Evolutionary conservation across 2,888 invertebrate species (phyloP).

Genomic region (Caenorhabditis becei): DNA sequence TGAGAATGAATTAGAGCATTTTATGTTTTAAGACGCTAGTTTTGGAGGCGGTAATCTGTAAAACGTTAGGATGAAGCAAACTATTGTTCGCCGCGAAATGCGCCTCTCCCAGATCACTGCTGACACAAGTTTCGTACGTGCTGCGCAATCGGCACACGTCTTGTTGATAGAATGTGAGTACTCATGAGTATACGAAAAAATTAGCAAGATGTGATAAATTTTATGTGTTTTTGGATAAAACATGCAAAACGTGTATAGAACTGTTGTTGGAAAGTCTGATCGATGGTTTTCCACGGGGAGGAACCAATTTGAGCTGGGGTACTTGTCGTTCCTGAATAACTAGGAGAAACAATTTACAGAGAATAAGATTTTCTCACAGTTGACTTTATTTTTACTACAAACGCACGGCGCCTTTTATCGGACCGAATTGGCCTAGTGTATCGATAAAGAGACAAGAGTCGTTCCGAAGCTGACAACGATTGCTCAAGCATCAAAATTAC

Average conservation of each 20-base stretch:
- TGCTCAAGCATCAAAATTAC: conserved; percentile 96
- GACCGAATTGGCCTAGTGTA: conserved; percentile 72
- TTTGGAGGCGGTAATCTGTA: too few species aligned
- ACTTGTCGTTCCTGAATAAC: conserved; percentile 34
- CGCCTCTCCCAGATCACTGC: conserved; percentile 3
- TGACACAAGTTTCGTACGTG: conserved; percentile 23
- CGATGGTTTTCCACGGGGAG: conserved; percentile 56
- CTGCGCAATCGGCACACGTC: background rate
- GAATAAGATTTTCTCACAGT: too few species aligned
- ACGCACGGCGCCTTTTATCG: conserved; percentile 70
- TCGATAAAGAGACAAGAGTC: conserved; percentile 89
- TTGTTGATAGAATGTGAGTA: too few species aligned
- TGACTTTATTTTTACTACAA: conserved; percentile 71
- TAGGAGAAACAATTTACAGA: too few species aligned
- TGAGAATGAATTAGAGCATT: too few species aligned
- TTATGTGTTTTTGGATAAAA: conserved; percentile 45
- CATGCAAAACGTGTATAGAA: conserved; percentile 57
- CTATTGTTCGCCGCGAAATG: background rate
- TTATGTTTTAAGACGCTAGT: too few species aligned
- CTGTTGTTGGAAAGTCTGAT: conserved; percentile 56
- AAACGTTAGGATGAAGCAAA: background rate
- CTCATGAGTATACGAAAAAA: too few species aligned
- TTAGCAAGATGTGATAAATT: background rate
- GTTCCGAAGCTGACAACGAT: conserved; percentile 92
- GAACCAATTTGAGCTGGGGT: conserved; percentile 34